Conservation (phyloP, 2,888 invertebrate genomes). For the Zaprionus lineosus region DNA sequence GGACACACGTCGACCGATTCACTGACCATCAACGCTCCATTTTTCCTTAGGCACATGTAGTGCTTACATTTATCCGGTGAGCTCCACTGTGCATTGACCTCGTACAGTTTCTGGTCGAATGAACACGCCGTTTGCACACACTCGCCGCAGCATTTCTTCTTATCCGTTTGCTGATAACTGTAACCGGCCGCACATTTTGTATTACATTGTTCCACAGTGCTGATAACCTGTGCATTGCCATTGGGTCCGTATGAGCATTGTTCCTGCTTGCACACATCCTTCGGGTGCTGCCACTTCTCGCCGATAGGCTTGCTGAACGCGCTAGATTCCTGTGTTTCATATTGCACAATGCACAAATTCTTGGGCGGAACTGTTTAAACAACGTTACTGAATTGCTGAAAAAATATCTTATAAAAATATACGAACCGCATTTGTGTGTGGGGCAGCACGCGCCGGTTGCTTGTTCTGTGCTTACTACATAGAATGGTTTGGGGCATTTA, state of each 20-base stretch:
- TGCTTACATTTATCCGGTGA: slow-evolving; percentile 87
- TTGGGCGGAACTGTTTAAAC: slow-evolving; percentile 75
- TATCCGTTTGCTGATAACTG: slow-evolving; percentile 83
- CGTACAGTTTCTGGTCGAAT: slow-evolving; percentile 83
- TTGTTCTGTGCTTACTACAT: slow-evolving; percentile 82
- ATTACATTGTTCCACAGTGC: slow-evolving; percentile 72
- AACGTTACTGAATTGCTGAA: neutral
- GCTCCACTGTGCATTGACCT: slow-evolving; percentile 85
- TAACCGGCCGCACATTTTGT: slow-evolving; percentile 84
- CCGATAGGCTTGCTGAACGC: slow-evolving; percentile 80
- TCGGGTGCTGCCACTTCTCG: slow-evolving; percentile 83
- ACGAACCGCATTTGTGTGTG: slow-evolving; percentile 86
- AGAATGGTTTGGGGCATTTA: slow-evolving; percentile 84
- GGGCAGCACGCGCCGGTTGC: slow-evolving; percentile 86
- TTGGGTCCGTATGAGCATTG: slow-evolving; percentile 79
- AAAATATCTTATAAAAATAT: neutral
- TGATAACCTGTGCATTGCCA: slow-evolving; percentile 68
- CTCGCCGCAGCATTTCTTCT: slow-evolving; percentile 86
- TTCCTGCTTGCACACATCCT: slow-evolving; percentile 83
- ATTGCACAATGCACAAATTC: slow-evolving; percentile 79
- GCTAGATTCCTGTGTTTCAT: slow-evolving; percentile 73
- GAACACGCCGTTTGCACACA: slow-evolving; percentile 86
- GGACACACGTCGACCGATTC: slow-evolving; percentile 86
- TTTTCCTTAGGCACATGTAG: slow-evolving; percentile 84
- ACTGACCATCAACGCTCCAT: slow-evolving; percentile 84